These are phyloP conservation scores for Dione juno DNA, from an alignment of 2,888 invertebrate genomes.

Conservation along the genomic window DNA sequence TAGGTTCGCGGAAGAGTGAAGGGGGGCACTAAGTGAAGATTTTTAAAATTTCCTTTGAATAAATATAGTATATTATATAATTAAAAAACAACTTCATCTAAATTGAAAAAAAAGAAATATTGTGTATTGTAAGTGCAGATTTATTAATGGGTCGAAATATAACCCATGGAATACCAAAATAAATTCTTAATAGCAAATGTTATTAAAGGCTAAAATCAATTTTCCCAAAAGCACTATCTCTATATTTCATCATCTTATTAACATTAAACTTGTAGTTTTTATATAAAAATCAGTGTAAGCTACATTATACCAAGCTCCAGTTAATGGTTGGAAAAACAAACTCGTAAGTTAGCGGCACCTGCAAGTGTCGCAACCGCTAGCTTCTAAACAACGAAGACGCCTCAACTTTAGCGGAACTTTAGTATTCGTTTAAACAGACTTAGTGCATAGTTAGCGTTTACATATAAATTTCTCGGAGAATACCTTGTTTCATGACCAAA, in stretches of 20 bases:
- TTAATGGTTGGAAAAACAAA: conserved; percentile 21
- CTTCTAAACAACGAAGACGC: conserved; percentile 32
- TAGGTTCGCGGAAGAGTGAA: no score
- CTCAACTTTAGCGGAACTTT: conserved; percentile 14
- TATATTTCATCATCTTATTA: background rate
- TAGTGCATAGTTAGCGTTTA: conserved; percentile 38
- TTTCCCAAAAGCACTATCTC: no score
- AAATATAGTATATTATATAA: no score
- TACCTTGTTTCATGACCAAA: conserved; percentile 32
- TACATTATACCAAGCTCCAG: conserved; percentile 10
- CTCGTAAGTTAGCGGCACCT: conserved; percentile 25
- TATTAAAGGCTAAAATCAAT: no score
- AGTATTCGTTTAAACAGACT: conserved; percentile 37
- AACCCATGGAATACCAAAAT: no score
- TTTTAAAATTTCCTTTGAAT: no score
- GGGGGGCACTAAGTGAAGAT: no score
- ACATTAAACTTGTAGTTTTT: background rate
- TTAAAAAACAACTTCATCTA: no score
- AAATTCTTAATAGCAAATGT: no score
- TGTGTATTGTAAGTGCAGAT: no score
- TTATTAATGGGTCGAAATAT: no score
- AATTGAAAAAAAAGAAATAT: no score
- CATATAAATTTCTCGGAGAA: conserved; percentile 35
- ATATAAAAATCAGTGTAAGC: background rate
- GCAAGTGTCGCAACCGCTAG: conserved; percentile 26